These are phyloP conservation scores for Anguilla anguilla DNA, from an alignment of 2,797 vertebrate genomes.

Conservation along the genomic window DNA sequence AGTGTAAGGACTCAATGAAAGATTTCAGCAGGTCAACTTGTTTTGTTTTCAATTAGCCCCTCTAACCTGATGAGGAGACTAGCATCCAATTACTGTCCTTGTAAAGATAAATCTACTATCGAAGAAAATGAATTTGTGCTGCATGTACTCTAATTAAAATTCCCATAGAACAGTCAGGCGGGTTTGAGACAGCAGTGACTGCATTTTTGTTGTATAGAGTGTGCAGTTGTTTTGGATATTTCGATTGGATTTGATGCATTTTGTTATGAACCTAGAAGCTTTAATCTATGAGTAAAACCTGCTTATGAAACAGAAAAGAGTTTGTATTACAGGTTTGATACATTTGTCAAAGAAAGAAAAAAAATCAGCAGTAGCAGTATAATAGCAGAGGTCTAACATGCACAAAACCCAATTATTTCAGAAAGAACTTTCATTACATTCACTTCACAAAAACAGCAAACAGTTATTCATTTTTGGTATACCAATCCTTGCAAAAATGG, in stretches of 20 bases:
- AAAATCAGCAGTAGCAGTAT: neutral
- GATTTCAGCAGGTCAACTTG: constrained; percentile 15
- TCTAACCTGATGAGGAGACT: constrained; percentile 24
- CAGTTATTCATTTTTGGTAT: no score
- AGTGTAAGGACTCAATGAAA: neutral
- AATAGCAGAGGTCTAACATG: neutral
- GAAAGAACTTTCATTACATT: neutral
- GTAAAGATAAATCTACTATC: constrained; percentile 25
- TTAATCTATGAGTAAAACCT: neutral
- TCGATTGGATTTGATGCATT: neutral
- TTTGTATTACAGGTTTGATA: neutral
- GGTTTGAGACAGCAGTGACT: neutral
- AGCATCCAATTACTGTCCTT: constrained; percentile 22
- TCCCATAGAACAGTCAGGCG: neutral
- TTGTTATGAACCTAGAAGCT: neutral
- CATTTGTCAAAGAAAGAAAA: neutral
- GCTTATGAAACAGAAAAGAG: neutral
- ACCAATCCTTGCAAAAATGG: no score
- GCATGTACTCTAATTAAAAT: neutral
- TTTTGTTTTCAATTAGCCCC: constrained; percentile 27
- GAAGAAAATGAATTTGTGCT: constrained; percentile 15
- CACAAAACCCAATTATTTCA: neutral
- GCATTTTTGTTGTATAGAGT: neutral
- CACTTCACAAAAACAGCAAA: no score
- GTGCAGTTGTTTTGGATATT: no score